Evolutionary conservation across 2,888 invertebrate genomes (phyloP).

Genomic region (Glaucopsyche alexis): DNA sequence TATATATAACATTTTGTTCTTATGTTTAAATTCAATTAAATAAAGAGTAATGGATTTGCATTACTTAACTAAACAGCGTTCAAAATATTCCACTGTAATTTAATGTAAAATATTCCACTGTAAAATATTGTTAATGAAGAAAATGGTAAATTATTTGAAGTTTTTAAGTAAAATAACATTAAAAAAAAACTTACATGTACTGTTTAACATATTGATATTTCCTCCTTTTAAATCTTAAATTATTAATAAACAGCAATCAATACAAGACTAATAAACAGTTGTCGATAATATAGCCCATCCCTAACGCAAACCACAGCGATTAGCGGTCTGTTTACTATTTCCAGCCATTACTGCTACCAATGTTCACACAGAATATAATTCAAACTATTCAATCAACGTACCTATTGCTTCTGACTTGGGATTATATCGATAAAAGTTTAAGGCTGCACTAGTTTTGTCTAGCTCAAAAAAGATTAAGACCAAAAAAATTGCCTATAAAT

Average conservation of each 20-base stretch:
- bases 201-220: neutral
- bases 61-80: neutral
- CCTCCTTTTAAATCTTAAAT: neutral
- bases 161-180: neutral
- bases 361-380: slow-evolving; percentile 30
- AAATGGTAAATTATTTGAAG: neutral
- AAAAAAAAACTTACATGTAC: neutral
- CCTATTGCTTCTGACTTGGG: neutral
- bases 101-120: slow-evolving; percentile 13
- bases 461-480: neutral
- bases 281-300: slow-evolving; percentile 43
- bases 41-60: neutral
- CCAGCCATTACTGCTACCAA: slow-evolving; percentile 45
- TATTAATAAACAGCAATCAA: neutral
- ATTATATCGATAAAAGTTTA: neutral
- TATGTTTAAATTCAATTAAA: neutral
- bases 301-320: slow-evolving; percentile 59
- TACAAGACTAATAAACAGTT: neutral
- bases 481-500: no score
- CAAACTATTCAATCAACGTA: neutral
- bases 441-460: neutral
- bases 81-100: slow-evolving; percentile 10
- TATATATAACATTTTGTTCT: no score
- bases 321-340: slow-evolving; percentile 65
- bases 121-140: neutral